A percentile compares a stretch with the other conserved stretches of the same genome.
These are phyloP conservation scores for Avahi laniger DNA, from an alignment of 2,797 vertebrate species.

Conservation along the genomic window DNA sequence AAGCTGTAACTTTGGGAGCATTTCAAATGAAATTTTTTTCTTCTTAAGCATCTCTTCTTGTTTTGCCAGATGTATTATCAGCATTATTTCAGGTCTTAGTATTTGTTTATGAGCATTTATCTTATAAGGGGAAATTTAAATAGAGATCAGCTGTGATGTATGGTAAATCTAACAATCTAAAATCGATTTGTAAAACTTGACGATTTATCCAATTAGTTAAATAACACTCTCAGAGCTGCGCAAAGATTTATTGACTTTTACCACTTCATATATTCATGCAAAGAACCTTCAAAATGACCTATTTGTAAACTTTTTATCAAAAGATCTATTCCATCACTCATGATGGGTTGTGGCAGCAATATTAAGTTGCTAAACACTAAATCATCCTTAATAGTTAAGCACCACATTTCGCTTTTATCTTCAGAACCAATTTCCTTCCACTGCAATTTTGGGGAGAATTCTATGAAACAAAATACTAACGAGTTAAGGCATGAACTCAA, in stretches of 20 bases:
- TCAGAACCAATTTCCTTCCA: constrained; percentile 44
- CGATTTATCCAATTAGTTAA: constrained; percentile 70
- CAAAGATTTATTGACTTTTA: constrained; percentile 67
- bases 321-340: constrained; percentile 16
- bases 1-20: neutral
- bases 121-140: constrained; percentile 63
- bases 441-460: neutral
- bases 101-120: constrained; percentile 57
- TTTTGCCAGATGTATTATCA: neutral
- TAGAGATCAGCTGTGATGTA: constrained; percentile 19
- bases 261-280: constrained; percentile 56
- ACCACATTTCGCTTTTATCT: constrained; percentile 2
- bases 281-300: constrained; percentile 54
- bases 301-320: constrained; percentile 70
- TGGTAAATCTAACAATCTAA: neutral
- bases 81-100: neutral
- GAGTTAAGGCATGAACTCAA: neutral
- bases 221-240: constrained; percentile 6
- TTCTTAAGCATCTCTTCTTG: neutral
- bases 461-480: neutral
- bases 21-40: neutral
- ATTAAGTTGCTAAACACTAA: constrained; percentile 35
- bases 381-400: constrained; percentile 40
- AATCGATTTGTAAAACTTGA: constrained; percentile 51
- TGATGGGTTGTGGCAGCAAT: neutral